Evolutionary conservation across 2,888 invertebrate species (phyloP).

Genomic region (Drosophila cognata): DNA sequence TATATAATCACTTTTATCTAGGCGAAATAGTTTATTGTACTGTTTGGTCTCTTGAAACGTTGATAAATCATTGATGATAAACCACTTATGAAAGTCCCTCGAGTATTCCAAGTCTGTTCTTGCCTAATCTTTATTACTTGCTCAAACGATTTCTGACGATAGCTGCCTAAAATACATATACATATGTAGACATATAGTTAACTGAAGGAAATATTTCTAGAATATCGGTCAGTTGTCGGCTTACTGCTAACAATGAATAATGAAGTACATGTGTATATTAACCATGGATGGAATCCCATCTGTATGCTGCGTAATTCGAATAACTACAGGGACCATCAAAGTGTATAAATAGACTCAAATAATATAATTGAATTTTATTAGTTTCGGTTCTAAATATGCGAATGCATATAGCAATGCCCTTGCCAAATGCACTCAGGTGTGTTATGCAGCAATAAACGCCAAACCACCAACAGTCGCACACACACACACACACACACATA

Average conservation of each 20-base stretch:
- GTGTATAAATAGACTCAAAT: neutral
- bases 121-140: neutral
- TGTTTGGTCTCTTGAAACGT: too few relatives aligned
- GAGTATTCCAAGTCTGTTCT: neutral
- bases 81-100: conserved; percentile 15
- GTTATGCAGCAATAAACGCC: conserved; percentile 11
- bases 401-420: conserved; percentile 22
- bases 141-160: neutral
- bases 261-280: neutral
- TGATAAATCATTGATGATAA: conserved; percentile 36
- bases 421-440: conserved; percentile 44
- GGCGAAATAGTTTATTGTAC: too few relatives aligned
- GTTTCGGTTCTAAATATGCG: conserved; percentile 1
- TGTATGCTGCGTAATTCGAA: neutral
- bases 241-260: neutral
- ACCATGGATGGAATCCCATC: neutral
- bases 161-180: neutral
- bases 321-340: neutral
- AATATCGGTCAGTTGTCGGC: too few relatives aligned
- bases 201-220: conserved; percentile 39
- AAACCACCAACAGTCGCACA: neutral
- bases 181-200: conserved; percentile 8
- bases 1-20: too few relatives aligned
- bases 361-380: conserved; percentile 6
- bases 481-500: neutral